These are phyloP conservation scores for Cerastoderma edule DNA, from an alignment of 2,888 invertebrate genomes.

Conservation along the genomic window DNA sequence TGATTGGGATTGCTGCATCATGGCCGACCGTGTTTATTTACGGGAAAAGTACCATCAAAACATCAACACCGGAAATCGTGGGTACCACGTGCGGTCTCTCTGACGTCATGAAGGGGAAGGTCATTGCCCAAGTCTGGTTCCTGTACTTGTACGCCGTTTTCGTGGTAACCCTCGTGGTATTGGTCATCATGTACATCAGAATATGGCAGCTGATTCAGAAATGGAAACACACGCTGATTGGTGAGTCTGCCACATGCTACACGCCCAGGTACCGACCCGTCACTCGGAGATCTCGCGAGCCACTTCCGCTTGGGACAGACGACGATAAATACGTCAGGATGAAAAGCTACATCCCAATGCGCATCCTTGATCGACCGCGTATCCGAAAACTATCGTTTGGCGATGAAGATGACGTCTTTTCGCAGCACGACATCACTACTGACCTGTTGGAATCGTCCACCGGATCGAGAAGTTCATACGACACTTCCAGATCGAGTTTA, in stretches of 20 bases:
- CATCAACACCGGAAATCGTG: constrained; percentile 6
- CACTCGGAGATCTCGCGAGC: neutral
- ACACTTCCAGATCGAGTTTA: neutral
- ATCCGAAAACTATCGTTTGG: constrained; percentile 10
- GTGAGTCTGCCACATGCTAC: constrained; percentile 14
- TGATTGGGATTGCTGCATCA: constrained; percentile 22
- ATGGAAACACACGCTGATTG: constrained; percentile 33
- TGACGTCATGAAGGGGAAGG: constrained; percentile 25
- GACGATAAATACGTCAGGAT: neutral
- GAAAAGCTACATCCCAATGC: constrained; percentile 8
- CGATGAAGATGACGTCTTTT: constrained; percentile 7
- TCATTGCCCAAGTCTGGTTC: constrained; percentile 26
- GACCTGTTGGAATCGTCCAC: neutral
- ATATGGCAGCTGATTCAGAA: constrained; percentile 25
- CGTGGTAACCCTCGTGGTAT: constrained; percentile 15
- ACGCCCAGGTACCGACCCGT: neutral
- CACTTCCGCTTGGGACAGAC: constrained; percentile 6
- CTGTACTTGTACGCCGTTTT: constrained; percentile 34
- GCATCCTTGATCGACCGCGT: neutral
- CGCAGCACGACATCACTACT: neutral
- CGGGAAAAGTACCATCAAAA: constrained; percentile 31
- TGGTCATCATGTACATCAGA: constrained; percentile 23
- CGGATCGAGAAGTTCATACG: neutral
- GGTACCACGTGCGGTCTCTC: constrained; percentile 35
- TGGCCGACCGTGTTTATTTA: constrained; percentile 33